These are phyloP conservation scores for Elgaria multicarinata DNA, from an alignment of 2,113 vertebrate genomes.

Conservation along the genomic window DNA sequence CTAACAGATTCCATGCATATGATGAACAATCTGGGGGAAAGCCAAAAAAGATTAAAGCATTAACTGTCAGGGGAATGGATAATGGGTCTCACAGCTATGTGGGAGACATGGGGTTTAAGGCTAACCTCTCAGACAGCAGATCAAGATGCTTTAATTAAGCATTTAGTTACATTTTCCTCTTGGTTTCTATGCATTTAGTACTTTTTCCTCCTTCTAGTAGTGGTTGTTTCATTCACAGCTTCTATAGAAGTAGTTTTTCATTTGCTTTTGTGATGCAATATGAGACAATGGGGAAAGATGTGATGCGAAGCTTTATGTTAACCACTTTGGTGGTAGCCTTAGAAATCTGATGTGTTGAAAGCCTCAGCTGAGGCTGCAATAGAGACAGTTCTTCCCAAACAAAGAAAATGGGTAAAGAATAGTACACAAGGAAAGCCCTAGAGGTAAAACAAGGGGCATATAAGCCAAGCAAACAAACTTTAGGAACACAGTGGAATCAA, in stretches of 20 bases:
- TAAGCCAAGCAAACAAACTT: background rate
- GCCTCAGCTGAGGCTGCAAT: background rate
- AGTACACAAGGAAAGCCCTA: slow-evolving; percentile 23
- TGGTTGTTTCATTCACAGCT: background rate
- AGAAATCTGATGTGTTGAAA: background rate
- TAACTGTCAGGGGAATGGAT: slow-evolving; percentile 47
- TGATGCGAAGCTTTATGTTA: slow-evolving; percentile 6
- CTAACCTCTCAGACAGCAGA: slow-evolving; percentile 38
- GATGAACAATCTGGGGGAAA: slow-evolving; percentile 53
- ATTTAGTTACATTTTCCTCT: slow-evolving; percentile 23
- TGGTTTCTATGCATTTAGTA: background rate
- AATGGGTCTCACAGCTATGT: slow-evolving; percentile 56
- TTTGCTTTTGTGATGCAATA: slow-evolving; percentile 4
- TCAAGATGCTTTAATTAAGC: background rate
- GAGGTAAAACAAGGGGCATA: background rate
- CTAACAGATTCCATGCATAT: slow-evolving; percentile 54
- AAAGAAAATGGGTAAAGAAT: background rate
- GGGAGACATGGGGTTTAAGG: slow-evolving; percentile 40
- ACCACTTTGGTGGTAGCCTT: background rate
- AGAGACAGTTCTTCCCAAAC: background rate
- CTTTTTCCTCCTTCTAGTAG: slow-evolving; percentile 15
- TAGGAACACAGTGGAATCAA: slow-evolving; percentile 20
- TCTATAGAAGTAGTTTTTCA: slow-evolving; percentile 36
- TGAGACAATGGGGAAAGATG: background rate
- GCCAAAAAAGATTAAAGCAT: slow-evolving; percentile 60